Evolutionary conservation across 2,113 vertebrate species (phyloP).

Genomic region (Panthera tigris): DNA sequence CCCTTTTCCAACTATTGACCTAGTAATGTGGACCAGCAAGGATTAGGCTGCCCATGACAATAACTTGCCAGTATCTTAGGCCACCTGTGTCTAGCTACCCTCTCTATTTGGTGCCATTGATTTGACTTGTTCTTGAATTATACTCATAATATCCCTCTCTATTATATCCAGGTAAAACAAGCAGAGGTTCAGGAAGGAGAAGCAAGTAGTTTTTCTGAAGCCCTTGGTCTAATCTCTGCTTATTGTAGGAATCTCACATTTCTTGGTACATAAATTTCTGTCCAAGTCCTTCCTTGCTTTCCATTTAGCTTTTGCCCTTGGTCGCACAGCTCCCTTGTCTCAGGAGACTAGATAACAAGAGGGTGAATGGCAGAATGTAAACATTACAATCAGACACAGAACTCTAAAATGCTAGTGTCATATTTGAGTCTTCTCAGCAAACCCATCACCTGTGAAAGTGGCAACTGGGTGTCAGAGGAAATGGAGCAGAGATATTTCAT

Average conservation of each 20-base stretch:
- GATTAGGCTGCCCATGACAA: neutral
- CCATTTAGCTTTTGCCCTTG: neutral
- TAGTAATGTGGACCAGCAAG: neutral
- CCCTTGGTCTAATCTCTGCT: neutral
- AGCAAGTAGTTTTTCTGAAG: neutral
- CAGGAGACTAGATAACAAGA: neutral
- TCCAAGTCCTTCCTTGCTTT: neutral
- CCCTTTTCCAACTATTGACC: neutral
- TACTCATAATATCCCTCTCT: neutral
- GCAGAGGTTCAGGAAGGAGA: neutral
- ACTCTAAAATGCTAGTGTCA: neutral
- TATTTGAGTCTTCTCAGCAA: slow-evolving; percentile 16
- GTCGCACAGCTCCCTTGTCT: neutral
- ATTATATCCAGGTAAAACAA: neutral
- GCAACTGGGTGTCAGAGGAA: slow-evolving; percentile 31
- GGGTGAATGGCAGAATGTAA: neutral
- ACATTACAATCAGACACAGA: neutral
- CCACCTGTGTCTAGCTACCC: neutral
- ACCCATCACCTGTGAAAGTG: slow-evolving; percentile 45
- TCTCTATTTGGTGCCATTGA: neutral
- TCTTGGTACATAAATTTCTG: neutral
- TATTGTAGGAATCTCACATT: neutral
- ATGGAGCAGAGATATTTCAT: slow-evolving; percentile 50
- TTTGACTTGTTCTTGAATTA: neutral
- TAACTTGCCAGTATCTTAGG: neutral